Evolutionary conservation across 2,888 invertebrate species (phyloP).

Genomic region (Globia sparganii): DNA sequence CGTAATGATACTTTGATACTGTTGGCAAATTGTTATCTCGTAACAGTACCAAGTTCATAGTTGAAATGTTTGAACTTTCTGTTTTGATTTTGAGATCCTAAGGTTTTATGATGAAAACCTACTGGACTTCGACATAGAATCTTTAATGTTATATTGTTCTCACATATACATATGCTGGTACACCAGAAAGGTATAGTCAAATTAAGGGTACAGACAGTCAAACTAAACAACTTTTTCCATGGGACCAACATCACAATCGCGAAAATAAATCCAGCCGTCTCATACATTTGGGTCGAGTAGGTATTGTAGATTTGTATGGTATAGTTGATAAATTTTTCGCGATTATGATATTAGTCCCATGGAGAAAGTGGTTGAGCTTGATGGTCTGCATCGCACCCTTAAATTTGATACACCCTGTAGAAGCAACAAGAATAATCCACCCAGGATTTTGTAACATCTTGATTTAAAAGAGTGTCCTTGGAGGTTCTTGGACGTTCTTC

Average conservation of each 20-base stretch:
- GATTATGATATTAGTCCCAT: too few relatives aligned
- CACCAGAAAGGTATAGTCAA: too few relatives aligned
- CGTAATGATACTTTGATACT: constrained; percentile 63
- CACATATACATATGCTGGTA: too few relatives aligned
- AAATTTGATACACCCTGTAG: not conserved
- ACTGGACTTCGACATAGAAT: too few relatives aligned
- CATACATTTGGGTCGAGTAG: too few relatives aligned
- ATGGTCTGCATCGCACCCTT: too few relatives aligned
- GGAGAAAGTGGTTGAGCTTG: too few relatives aligned
- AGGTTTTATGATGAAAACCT: not conserved
- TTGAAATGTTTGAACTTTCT: constrained; percentile 37
- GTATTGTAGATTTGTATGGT: too few relatives aligned
- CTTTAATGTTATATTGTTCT: too few relatives aligned
- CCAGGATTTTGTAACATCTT: not conserved
- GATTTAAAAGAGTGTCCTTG: not conserved
- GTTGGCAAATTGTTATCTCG: constrained; percentile 57
- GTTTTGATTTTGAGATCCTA: constrained; percentile 14
- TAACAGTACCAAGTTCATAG: constrained; percentile 40
- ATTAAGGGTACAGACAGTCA: not conserved
- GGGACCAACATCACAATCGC: not conserved
- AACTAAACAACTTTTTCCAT: not conserved
- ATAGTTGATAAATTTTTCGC: too few relatives aligned
- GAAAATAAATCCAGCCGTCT: too few relatives aligned
- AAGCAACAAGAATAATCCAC: not conserved
- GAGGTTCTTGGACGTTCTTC: not conserved